Conservation (phyloP, 2,888 invertebrate species). For the Aethes cnicana region DNA sequence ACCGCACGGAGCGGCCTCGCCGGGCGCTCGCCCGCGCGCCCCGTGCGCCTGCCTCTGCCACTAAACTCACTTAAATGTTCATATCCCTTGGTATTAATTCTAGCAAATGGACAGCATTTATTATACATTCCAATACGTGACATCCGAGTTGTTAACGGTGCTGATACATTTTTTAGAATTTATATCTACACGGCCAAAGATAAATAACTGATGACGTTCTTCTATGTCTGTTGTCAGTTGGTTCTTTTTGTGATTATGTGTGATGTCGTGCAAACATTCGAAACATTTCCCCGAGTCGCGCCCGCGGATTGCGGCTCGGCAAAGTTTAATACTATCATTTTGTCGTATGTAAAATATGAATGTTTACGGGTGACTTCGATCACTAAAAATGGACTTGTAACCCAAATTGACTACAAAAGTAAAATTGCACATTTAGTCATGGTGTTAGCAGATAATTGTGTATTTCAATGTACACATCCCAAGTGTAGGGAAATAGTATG, state of each 20-base stretch:
- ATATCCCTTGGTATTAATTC: constrained; percentile 23
- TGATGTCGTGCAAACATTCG: constrained; percentile 19
- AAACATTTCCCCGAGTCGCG: not conserved
- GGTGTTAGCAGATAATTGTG: constrained; percentile 40
- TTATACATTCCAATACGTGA: constrained; percentile 29
- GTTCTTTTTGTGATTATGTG: constrained; percentile 17
- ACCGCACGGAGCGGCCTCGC: no score
- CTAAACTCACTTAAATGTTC: constrained; percentile 9
- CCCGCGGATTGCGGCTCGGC: not conserved
- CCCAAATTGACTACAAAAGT: constrained; percentile 37
- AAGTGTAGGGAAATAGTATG: constrained; percentile 37
- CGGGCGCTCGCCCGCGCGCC: constrained; percentile 6
- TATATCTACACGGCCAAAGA: constrained; percentile 25
- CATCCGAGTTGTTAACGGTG: constrained; percentile 30
- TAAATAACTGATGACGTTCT: constrained; percentile 9
- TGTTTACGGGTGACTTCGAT: constrained; percentile 30
- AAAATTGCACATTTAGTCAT: constrained; percentile 37
- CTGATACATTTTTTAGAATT: constrained; percentile 26
- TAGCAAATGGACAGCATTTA: constrained; percentile 23
- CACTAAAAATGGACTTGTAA: constrained; percentile 38
- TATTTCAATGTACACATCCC: constrained; percentile 37
- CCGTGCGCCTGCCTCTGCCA: not conserved
- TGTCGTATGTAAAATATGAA: constrained; percentile 19
- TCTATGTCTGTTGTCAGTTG: constrained; percentile 13
- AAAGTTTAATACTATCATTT: constrained; percentile 11